These are phyloP conservation scores for Phainopepla nitens DNA, from an alignment of 2,113 vertebrate species.

Conservation along the genomic window DNA sequence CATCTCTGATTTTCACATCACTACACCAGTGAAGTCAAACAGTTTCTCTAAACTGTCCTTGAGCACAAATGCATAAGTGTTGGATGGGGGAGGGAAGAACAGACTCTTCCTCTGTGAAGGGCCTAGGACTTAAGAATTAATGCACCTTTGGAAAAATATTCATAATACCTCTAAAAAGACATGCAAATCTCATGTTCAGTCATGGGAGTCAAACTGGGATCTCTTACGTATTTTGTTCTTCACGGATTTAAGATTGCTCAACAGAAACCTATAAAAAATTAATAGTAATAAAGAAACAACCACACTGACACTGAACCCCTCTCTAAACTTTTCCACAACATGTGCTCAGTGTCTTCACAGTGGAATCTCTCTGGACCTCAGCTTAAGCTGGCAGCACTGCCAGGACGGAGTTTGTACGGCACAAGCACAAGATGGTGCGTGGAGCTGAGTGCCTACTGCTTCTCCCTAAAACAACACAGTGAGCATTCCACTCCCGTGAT, in stretches of 20 bases:
- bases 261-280: background rate
- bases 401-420: rapidly evolving
- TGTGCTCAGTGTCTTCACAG: background rate
- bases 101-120: background rate
- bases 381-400: background rate
- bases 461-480: background rate
- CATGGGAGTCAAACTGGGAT: background rate
- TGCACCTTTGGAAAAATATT: background rate
- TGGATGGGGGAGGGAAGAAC: background rate
- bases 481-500: background rate
- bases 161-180: slow-evolving; percentile 19
- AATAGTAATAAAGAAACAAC: background rate
- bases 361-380: background rate
- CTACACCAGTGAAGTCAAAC: background rate
- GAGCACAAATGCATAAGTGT: background rate
- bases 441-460: background rate
- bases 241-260: background rate
- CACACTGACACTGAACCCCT: background rate
- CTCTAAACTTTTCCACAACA: background rate
- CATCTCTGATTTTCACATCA: background rate
- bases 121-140: background rate
- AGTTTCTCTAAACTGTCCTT: background rate
- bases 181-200: slow-evolving; percentile 24
- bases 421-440: background rate
- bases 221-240: background rate